phyloP scores from a whole-genome alignment of 2,113 vertebrate species.

The Petrocephalus microphthalmus region DNA sequence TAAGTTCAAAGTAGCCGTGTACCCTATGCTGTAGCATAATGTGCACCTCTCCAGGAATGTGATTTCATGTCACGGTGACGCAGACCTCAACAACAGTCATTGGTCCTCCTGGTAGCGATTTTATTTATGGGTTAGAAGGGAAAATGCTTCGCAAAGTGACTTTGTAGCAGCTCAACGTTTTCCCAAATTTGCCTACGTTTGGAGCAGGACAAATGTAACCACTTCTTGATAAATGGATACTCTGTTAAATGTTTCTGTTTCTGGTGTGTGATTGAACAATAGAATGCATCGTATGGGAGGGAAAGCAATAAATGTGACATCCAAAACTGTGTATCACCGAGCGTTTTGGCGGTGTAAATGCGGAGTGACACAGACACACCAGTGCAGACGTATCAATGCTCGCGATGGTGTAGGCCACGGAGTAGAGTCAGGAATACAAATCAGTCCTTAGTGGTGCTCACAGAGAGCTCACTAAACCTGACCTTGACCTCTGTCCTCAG shows the following conservation, averaged over 20 bases:
- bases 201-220: neutral
- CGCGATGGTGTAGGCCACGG: neutral
- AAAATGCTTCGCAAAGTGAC: neutral
- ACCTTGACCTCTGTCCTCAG: slow-evolving; percentile 46
- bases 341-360: neutral
- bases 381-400: neutral
- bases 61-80: neutral
- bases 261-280: neutral
- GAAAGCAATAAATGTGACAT: neutral
- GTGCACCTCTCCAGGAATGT: neutral
- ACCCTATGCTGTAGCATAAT: neutral
- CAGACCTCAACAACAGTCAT: neutral
- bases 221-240: neutral
- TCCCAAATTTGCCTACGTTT: neutral
- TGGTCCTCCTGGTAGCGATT: neutral
- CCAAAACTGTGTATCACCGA: neutral
- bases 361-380: neutral
- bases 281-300: neutral
- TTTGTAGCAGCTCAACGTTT: neutral
- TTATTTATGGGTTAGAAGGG: neutral
- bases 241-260: neutral
- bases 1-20: neutral
- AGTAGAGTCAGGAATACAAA: neutral
- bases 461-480: neutral
- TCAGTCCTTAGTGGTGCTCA: neutral